These are phyloP conservation scores for Habropoda laboriosa DNA, from an alignment of 1,140 invertebrate species.

Conservation along the genomic window DNA sequence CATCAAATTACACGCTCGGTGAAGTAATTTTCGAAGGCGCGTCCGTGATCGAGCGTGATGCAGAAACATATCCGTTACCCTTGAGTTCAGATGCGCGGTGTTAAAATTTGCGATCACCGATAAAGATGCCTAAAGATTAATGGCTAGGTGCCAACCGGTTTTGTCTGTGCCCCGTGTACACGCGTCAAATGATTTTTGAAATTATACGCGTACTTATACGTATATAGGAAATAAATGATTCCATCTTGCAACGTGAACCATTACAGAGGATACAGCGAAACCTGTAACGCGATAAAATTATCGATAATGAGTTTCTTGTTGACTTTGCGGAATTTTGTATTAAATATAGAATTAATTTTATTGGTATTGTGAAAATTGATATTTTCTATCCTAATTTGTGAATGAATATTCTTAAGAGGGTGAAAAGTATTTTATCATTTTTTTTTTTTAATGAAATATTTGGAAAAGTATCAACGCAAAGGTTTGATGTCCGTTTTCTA, in stretches of 20 bases:
- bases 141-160: conserved; percentile 27
- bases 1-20: conserved; percentile 61
- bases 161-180: conserved; percentile 17
- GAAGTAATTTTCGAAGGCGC: conserved; percentile 60
- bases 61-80: conserved; percentile 64
- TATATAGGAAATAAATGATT: neutral
- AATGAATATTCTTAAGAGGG: too few relatives aligned
- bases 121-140: conserved; percentile 60
- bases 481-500: too few relatives aligned
- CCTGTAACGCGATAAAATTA: neutral
- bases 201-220: conserved; percentile 5
- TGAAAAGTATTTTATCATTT: too few relatives aligned
- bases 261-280: neutral
- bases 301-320: conserved; percentile 54
- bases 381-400: too few relatives aligned
- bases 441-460: too few relatives aligned
- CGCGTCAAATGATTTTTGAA: conserved; percentile 6
- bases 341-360: too few relatives aligned
- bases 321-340: neutral
- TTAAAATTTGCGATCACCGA: conserved; percentile 62
- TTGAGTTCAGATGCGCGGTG: conserved; percentile 23
- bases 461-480: too few relatives aligned
- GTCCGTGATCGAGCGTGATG: conserved; percentile 45
- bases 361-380: too few relatives aligned
- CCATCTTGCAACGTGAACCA: neutral